Evolutionary conservation across 2,113 vertebrate species (phyloP).

Genomic region (Zingel zingel): DNA sequence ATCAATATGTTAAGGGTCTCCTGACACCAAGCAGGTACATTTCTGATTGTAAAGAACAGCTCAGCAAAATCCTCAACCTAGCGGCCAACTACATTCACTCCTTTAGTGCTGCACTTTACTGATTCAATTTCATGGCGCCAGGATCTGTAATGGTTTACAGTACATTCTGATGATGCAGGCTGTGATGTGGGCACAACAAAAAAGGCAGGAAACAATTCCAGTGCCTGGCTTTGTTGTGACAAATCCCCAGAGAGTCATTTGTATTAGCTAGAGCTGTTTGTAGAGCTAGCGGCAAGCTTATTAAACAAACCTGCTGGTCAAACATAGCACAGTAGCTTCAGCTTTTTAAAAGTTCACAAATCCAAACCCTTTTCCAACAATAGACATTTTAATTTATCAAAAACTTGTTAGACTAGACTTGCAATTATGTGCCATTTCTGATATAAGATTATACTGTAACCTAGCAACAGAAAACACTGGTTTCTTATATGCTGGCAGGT

Average conservation of each 20-base stretch:
- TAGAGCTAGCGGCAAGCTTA: background rate
- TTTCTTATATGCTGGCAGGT: background rate
- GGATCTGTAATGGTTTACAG: background rate
- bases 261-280: constrained; percentile 15
- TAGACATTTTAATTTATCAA: too few species aligned
- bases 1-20: background rate
- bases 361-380: background rate
- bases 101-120: background rate
- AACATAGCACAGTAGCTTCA: background rate
- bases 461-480: background rate
- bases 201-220: constrained; percentile 13
- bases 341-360: background rate
- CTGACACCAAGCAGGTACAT: background rate
- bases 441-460: background rate
- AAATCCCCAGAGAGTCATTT: constrained; percentile 34
- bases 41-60: too few species aligned
- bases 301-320: background rate
- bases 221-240: constrained; percentile 12
- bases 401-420: background rate
- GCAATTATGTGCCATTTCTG: background rate
- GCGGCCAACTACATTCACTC: background rate
- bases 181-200: background rate
- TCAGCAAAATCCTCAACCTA: background rate
- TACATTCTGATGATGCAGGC: constrained; percentile 26
- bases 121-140: background rate